These are phyloP conservation scores for Drosophila atripex DNA, from an alignment of 2,888 invertebrate genomes.

Conservation along the genomic window DNA sequence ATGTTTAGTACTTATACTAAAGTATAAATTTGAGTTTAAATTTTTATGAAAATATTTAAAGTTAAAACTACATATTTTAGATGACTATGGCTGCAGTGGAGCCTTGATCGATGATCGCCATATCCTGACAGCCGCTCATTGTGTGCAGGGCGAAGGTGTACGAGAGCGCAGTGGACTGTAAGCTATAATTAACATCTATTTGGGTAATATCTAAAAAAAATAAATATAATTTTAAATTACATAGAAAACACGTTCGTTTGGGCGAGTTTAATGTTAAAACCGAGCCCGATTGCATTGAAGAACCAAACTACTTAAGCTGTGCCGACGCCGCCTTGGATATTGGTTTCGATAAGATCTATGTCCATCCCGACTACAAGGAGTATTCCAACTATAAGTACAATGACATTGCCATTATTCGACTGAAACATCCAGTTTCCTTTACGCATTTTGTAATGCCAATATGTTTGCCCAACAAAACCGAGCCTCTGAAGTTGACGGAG, in stretches of 20 bases:
- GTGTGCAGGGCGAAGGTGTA: slow-evolving; percentile 85
- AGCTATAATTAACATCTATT: slow-evolving; percentile 75
- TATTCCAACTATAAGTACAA: slow-evolving; percentile 85
- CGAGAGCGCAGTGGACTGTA: slow-evolving; percentile 85
- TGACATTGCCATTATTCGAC: slow-evolving; percentile 85
- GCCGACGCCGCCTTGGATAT: slow-evolving; percentile 88
- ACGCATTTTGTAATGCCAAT: slow-evolving; percentile 87
- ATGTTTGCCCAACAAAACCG: slow-evolving; percentile 84
- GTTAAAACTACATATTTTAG: slow-evolving; percentile 42
- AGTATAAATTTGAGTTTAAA: no score
- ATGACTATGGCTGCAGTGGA: slow-evolving; percentile 87
- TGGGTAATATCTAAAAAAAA: background rate
- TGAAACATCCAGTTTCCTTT: slow-evolving; percentile 80
- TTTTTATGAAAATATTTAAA: no score
- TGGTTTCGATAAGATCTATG: slow-evolving; percentile 86
- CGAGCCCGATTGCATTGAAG: slow-evolving; percentile 86
- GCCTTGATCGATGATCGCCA: slow-evolving; percentile 86
- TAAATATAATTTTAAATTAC: background rate
- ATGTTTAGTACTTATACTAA: background rate
- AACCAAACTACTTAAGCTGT: slow-evolving; percentile 84
- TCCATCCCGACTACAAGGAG: slow-evolving; percentile 87
- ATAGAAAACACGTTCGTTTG: slow-evolving; percentile 85
- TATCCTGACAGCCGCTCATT: slow-evolving; percentile 87
- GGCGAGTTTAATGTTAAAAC: slow-evolving; percentile 88
- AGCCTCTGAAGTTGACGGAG: slow-evolving; percentile 79